phyloP scores from a whole-genome alignment of 2,113 vertebrate species.

The Cyphomyrus plagiostoma region DNA sequence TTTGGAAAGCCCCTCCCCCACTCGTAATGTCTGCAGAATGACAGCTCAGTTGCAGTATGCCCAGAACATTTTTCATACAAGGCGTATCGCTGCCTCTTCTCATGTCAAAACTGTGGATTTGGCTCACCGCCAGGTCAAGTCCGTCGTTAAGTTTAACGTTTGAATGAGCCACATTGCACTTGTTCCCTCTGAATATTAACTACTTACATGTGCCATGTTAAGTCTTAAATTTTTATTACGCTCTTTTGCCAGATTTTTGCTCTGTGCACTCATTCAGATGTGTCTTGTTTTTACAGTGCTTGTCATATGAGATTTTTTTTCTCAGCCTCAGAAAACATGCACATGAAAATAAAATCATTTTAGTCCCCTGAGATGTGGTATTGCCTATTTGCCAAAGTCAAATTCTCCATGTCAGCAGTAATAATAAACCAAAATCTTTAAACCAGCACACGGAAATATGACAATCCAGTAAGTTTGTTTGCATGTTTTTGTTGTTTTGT shows the following conservation, averaged over 20 bases:
- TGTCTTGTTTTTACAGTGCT: neutral
- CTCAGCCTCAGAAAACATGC: slow-evolving; percentile 5
- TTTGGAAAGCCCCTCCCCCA: neutral
- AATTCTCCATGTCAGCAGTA: slow-evolving; percentile 6
- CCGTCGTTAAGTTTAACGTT: neutral
- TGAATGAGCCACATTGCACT: neutral
- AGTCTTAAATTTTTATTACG: neutral
- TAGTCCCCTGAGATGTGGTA: neutral
- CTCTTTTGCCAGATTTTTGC: neutral
- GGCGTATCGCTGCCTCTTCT: neutral
- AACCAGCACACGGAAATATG: slow-evolving; percentile 18
- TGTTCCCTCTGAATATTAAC: neutral
- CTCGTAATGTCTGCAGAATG: neutral
- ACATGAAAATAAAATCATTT: slow-evolving; percentile 14
- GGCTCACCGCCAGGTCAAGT: neutral
- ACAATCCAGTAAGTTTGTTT: slow-evolving; percentile 17
- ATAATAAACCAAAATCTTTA: slow-evolving; percentile 4
- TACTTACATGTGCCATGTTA: neutral
- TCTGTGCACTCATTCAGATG: neutral
- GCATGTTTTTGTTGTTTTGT: neutral
- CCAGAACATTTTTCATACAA: neutral
- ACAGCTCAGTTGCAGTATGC: neutral
- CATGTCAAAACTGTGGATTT: neutral
- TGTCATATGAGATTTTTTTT: neutral
- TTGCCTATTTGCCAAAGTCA: neutral